Base-by-base conservation (phyloP, 2,888 invertebrate species). In the Prosopocoilus inquinatus region DNA sequence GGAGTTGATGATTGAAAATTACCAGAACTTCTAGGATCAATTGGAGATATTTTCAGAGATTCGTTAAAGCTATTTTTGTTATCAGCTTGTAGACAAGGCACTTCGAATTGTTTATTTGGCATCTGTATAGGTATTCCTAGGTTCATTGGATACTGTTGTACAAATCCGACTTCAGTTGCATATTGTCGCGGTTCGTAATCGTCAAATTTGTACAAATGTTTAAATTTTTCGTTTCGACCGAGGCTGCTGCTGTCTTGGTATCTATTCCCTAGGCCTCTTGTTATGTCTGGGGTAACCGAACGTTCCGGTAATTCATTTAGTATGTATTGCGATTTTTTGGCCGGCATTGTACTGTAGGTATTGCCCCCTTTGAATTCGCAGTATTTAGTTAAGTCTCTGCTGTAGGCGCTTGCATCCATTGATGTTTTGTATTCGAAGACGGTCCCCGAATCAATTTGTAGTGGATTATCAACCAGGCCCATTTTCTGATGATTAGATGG, bases 1-100 rank as follows among this genome's bases (percentile, higher is more conserved):
- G 88, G 88, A 12, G 88, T 88, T 9, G 88, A 88, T 20, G 88
- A 84, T 71, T 85, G 82, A 64, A 88, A 87, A 13, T 49, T 59
- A 20, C 82, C 81, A 7, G 80, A 74, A 63, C 80, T 81, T 58
- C 85, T 76, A 3, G 87, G 86, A 74, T 86, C 86, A 61, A 87
- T 86, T 5, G 88, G 88, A 41, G 88, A 88, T 71, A 87, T 82
- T 73, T 78, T 82, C 11, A 83, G 77, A 1, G 81, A 80, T 50
- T 82, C 80, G 49, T 79, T 43, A 9, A 47, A 12, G n/a, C 3
- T 3, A n/a, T 11, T 28, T 28, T 28, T n/a, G 11, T 46, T 28
- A 11, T n/a, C 12, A 2, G 13, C n/a, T n/a, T 36, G 39, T n/a
- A 45, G 11, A 38, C 58, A 53, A 60, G 63, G 58, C 62, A 59